Evolutionary conservation across 1,140 invertebrate species (phyloP).

Genomic region (Diachasma alloeum): DNA sequence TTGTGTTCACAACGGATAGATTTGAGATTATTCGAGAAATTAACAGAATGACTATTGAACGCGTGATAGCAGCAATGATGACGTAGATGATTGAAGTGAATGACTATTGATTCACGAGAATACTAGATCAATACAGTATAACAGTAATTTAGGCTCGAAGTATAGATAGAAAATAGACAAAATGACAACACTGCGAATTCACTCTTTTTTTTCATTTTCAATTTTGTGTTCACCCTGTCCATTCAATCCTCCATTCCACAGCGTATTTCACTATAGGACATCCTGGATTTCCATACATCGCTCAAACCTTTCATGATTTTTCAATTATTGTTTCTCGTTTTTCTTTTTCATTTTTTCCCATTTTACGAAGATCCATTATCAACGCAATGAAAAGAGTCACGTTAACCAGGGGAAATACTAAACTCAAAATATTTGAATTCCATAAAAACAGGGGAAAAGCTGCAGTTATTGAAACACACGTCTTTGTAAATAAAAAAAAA

Average conservation of each 20-base stretch:
- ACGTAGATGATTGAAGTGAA: constrained; percentile 41
- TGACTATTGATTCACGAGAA: constrained; percentile 41
- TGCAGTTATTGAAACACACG: constrained; percentile 35
- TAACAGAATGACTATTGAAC: constrained; percentile 9
- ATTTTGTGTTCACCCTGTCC: constrained; percentile 21
- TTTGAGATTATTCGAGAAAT: background rate
- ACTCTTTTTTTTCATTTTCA: constrained; percentile 36
- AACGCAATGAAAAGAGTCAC: background rate
- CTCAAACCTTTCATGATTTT: background rate
- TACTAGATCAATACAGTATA: constrained; percentile 57
- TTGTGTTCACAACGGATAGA: background rate
- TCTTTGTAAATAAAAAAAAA: constrained; percentile 24
- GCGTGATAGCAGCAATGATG: constrained; percentile 37
- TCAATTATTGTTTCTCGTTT: background rate
- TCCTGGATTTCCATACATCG: background rate
- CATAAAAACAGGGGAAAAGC: background rate
- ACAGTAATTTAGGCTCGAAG: constrained; percentile 57
- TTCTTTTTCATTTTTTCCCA: background rate
- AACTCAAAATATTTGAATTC: background rate
- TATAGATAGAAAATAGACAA: constrained; percentile 61
- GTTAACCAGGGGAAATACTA: background rate
- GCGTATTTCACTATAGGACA: background rate
- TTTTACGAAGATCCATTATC: background rate
- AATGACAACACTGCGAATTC: constrained; percentile 54
- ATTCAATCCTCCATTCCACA: background rate